phyloP scores from a whole-genome alignment of 1,140 invertebrate species.

The Drosophila mayri region DNA sequence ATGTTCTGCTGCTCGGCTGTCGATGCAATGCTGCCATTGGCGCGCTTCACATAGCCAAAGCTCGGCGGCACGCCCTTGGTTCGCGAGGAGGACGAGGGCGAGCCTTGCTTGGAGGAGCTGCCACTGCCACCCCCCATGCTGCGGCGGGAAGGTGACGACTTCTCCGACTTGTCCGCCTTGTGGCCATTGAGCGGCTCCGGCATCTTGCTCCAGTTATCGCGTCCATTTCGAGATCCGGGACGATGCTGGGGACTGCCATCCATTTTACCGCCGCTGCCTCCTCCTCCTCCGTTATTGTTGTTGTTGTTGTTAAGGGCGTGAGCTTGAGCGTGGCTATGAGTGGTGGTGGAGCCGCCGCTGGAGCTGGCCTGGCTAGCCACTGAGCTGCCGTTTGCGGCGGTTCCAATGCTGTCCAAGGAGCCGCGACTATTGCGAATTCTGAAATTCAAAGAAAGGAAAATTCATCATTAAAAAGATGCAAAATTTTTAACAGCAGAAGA shows the following conservation, averaged over 20 bases:
- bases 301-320: slow-evolving; percentile 49
- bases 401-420: slow-evolving; percentile 83
- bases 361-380: slow-evolving; percentile 80
- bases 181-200: slow-evolving; percentile 81
- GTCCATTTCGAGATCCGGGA: slow-evolving; percentile 77
- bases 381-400: slow-evolving; percentile 73
- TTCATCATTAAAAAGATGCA: neutral
- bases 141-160: slow-evolving; percentile 79
- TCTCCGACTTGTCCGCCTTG: slow-evolving; percentile 74
- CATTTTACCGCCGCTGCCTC: slow-evolving; percentile 51
- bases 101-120: slow-evolving; percentile 85
- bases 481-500: too few relatives aligned
- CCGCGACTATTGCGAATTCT: slow-evolving; percentile 84
- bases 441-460: neutral
- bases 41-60: slow-evolving; percentile 93
- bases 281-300: slow-evolving; percentile 57
- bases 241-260: slow-evolving; percentile 76
- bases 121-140: slow-evolving; percentile 80
- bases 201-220: slow-evolving; percentile 84
- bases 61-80: slow-evolving; percentile 90
- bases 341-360: slow-evolving; percentile 70
- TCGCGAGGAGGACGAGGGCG: slow-evolving; percentile 86
- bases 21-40: slow-evolving; percentile 86
- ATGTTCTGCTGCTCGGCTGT: slow-evolving; percentile 86
- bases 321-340: slow-evolving; percentile 41